A percentile compares a stretch with the other conserved stretches of the same genome.
Evolutionary conservation across 2,113 vertebrate genomes (phyloP).

Genomic region (Vanacampus margaritifer): DNA sequence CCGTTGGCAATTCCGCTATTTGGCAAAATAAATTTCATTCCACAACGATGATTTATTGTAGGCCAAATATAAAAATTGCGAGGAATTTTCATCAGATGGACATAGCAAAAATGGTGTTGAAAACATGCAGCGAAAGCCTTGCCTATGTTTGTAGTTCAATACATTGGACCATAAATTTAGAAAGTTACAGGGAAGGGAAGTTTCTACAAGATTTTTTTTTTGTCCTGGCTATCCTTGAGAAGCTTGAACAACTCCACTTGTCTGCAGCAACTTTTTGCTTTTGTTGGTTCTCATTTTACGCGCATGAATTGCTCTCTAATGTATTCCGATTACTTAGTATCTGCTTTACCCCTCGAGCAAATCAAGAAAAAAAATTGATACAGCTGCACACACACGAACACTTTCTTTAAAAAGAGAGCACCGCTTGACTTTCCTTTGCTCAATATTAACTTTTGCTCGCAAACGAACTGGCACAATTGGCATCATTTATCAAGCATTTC

Average conservation of each 20-base stretch:
- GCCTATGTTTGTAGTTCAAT: background rate
- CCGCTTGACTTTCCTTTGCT: conserved; percentile 65
- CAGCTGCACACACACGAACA: conserved; percentile 33
- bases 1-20: no score
- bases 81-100: no score
- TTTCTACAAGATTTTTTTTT: conserved; percentile 58
- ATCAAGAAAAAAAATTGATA: conserved; percentile 47
- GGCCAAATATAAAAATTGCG: no score
- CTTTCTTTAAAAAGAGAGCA: conserved; percentile 42
- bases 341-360: conserved; percentile 61
- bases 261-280: conserved; percentile 62
- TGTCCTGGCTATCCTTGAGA: conserved; percentile 33
- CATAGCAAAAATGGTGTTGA: no score
- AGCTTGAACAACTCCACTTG: conserved; percentile 56
- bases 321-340: conserved; percentile 72
- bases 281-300: conserved; percentile 60
- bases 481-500: conserved; percentile 42
- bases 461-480: conserved; percentile 55
- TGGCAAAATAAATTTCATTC: no score
- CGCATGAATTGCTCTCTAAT: conserved; percentile 70
- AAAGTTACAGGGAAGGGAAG: conserved; percentile 42
- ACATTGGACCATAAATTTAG: conserved; percentile 41
- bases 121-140: no score
- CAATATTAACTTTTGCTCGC: conserved; percentile 62
- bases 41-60: no score